Conservation (phyloP, 2,888 invertebrate species). For the Orchesellides sinensis region DNA sequence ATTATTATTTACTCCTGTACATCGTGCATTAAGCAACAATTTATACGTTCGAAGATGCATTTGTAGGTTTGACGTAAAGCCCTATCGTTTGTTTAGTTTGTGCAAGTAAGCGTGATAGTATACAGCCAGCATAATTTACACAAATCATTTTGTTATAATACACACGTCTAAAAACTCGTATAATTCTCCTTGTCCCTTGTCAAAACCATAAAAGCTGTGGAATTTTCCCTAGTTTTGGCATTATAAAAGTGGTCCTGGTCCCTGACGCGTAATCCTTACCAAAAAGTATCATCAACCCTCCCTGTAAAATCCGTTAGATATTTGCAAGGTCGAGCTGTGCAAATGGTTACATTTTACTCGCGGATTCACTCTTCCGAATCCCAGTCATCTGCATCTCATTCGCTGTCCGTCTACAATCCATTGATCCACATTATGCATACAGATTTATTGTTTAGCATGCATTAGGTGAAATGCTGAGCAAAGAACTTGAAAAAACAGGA, state of each 20-base stretch:
- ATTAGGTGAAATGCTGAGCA: not conserved
- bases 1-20: not conserved
- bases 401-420: not conserved
- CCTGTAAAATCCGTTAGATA: conserved; percentile 30
- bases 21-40: not conserved
- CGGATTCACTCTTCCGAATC: not conserved
- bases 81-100: not conserved
- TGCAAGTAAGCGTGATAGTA: too few species aligned
- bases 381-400: not conserved
- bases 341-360: not conserved
- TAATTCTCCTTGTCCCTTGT: not conserved
- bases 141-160: not conserved
- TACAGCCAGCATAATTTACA: too few species aligned
- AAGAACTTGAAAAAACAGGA: conserved; percentile 6
- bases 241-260: not conserved
- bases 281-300: conserved; percentile 6
- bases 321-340: conserved; percentile 44
- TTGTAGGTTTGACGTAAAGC: not conserved
- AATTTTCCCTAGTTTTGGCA: not conserved
- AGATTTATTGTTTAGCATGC: not conserved
- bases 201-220: not conserved
- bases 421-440: not conserved
- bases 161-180: not conserved
- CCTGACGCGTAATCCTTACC: not conserved
- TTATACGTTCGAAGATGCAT: not conserved